Base-by-base conservation (phyloP, 2,113 vertebrate genomes). In the Poicephalus meyeri region DNA sequence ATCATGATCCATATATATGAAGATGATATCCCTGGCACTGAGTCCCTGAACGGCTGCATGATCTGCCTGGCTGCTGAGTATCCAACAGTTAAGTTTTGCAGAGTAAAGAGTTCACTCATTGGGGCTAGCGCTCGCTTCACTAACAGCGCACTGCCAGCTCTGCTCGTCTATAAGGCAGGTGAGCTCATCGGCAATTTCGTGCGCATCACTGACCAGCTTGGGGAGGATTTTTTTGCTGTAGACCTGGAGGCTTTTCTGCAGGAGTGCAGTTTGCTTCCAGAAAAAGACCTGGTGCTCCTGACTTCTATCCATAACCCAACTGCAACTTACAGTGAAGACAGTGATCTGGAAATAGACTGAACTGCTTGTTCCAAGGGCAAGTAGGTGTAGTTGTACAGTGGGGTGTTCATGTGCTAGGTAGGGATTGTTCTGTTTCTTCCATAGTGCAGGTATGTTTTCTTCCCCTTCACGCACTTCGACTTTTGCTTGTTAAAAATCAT, bases 131-230 rank as follows among this genome's bases (percentile, higher is more conserved):
- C 98, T 16, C 98, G 98, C 78, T 99, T 99, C 96, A 98, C 99
- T 46, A 98, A 95, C 78, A 98, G 98, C 1, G 99, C 99, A 33
- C 98, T 99, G 80, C 99, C 99, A 1, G 99, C 99, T 4, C 96
- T 99, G 92, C 98, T 99, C 29, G 97, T 99, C 82, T 99, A 99
- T 89, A 99, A 99, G 92, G 98, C 97, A 2, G 99, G 99, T 1
- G 99, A 99, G 89, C 97, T 99, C 95, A 98, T 99, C 2, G 99
- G 99, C 24, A 99, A 99, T 80, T 99, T 99, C n/a, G 98, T 99
- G 89, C 98, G 99, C 16, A 98, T 99, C 96, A 99, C 99, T 4
- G 99, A 99, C 97, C 99, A 99, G 96, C 99, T 99, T 0, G 99
- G 99, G 9, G 99, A 99, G 65, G 99, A 99, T 97, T 99, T 99